These are phyloP conservation scores for Anas capensis DNA, from an alignment of 2,797 vertebrate species.

Conservation along the genomic window DNA sequence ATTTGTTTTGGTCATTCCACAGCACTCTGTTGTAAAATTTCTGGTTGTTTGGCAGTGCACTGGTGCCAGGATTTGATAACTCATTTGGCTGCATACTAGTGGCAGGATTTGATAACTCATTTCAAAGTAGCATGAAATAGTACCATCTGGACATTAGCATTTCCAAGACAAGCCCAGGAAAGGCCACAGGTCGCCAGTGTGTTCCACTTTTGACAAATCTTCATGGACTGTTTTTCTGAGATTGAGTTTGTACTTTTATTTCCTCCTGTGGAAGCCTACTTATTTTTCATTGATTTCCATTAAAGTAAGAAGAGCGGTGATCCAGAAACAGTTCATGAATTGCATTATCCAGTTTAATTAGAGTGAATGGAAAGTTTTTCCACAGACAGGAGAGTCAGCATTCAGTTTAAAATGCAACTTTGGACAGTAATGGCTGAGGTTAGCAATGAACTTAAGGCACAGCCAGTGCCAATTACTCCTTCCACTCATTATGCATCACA, in stretches of 20 bases:
- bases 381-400: conserved; percentile 57
- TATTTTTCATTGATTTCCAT: conserved; percentile 78
- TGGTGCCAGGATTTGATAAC: neutral
- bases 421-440: neutral
- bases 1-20: conserved; percentile 22
- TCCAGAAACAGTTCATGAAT: conserved; percentile 77
- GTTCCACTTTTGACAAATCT: conserved; percentile 38
- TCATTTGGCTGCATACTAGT: neutral
- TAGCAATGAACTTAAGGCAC: conserved; percentile 21
- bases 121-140: neutral
- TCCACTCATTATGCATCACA: neutral
- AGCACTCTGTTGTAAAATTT: neutral
- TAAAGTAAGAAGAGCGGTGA: conserved; percentile 72
- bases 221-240: conserved; percentile 64
- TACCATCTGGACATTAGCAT: neutral
- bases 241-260: conserved; percentile 70
- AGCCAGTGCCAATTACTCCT: conserved; percentile 25
- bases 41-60: neutral
- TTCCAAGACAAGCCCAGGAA: neutral
- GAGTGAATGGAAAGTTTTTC: conserved; percentile 69
- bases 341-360: conserved; percentile 81
- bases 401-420: conserved; percentile 61
- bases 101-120: conserved; percentile 6
- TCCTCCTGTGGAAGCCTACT: conserved; percentile 52
- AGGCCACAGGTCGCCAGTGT: neutral